Percentiles rank a stretch among this genome's conserved stretches.
Evolutionary conservation across 2,113 vertebrate species (phyloP).

Genomic region (Nesogale talazaci): DNA sequence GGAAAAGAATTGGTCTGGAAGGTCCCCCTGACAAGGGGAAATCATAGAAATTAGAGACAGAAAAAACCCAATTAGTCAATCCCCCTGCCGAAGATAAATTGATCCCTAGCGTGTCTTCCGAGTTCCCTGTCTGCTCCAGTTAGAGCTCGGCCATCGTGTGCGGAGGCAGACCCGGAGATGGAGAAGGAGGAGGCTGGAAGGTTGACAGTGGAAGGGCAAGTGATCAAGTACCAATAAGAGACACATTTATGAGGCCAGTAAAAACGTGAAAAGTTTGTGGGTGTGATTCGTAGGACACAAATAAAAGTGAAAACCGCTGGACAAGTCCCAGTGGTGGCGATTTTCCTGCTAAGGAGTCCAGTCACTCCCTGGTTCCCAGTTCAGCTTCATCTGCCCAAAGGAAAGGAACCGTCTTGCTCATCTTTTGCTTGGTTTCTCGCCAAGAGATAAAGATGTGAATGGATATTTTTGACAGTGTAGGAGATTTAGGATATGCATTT

Average conservation of each 20-base stretch:
- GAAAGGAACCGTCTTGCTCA: not conserved
- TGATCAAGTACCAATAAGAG: not conserved
- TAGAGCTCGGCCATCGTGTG: not conserved
- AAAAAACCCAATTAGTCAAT: conserved; percentile 67
- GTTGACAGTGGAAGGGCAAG: not conserved
- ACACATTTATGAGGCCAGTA: not conserved
- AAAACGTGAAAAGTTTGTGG: not conserved
- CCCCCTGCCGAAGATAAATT: conserved; percentile 56
- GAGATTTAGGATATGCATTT: conserved; percentile 39
- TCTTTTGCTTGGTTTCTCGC: not conserved
- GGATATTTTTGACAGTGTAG: conserved; percentile 23
- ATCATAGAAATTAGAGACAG: conserved; percentile 71
- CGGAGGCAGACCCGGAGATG: not conserved
- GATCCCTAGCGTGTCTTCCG: conserved; percentile 55
- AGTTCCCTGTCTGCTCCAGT: not conserved
- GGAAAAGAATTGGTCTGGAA: conserved; percentile 65
- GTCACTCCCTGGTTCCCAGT: too few species aligned
- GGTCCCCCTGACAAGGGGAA: conserved; percentile 37
- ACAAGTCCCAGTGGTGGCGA: not conserved
- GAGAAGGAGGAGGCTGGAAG: not conserved
- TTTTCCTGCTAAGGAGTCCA: not conserved
- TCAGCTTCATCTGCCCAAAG: not conserved
- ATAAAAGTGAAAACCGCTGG: not conserved
- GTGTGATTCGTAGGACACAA: too few species aligned
- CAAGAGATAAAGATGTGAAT: not conserved